These are phyloP conservation scores for Neodiprion lecontei DNA, from an alignment of 1,140 invertebrate species.

Conservation along the genomic window DNA sequence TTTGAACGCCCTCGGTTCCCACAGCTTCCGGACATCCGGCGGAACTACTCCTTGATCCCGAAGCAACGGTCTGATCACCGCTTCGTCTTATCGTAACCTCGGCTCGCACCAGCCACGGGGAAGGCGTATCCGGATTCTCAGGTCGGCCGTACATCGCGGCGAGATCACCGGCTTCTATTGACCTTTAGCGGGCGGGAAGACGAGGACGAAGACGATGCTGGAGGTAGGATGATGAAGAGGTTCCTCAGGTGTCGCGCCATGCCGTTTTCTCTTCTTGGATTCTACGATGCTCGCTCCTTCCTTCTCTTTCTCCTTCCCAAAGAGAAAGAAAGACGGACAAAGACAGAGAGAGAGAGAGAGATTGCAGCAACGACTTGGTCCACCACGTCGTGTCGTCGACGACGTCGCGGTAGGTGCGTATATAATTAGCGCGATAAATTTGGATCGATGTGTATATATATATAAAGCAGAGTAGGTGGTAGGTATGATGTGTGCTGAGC, in stretches of 20 bases:
- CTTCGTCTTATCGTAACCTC: constrained; percentile 64
- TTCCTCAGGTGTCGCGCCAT: background rate
- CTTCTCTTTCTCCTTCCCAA: too few relatives aligned
- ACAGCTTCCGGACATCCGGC: constrained; percentile 44
- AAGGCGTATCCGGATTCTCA: constrained; percentile 32
- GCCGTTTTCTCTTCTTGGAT: background rate
- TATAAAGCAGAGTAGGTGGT: too few relatives aligned
- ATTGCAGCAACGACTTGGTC: constrained; percentile 28
- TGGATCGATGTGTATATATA: constrained; percentile 35
- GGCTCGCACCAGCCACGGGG: constrained; percentile 69
- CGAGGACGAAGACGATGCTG: background rate
- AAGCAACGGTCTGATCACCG: constrained; percentile 33
- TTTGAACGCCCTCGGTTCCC: constrained; percentile 56
- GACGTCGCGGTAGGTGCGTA: constrained; percentile 20
- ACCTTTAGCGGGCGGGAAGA: too few relatives aligned
- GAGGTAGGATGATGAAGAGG: too few relatives aligned
- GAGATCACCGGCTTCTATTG: background rate
- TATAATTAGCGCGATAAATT: constrained; percentile 53
- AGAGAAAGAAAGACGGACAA: too few relatives aligned
- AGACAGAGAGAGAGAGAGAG: background rate
- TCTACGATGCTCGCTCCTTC: background rate
- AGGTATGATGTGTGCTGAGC: too few relatives aligned
- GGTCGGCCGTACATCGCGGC: constrained; percentile 36
- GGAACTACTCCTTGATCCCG: constrained; percentile 26
- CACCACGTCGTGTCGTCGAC: constrained; percentile 18